These are phyloP conservation scores for Notolepis coatsorum DNA, from an alignment of 2,797 vertebrate genomes.

Conservation along the genomic window DNA sequence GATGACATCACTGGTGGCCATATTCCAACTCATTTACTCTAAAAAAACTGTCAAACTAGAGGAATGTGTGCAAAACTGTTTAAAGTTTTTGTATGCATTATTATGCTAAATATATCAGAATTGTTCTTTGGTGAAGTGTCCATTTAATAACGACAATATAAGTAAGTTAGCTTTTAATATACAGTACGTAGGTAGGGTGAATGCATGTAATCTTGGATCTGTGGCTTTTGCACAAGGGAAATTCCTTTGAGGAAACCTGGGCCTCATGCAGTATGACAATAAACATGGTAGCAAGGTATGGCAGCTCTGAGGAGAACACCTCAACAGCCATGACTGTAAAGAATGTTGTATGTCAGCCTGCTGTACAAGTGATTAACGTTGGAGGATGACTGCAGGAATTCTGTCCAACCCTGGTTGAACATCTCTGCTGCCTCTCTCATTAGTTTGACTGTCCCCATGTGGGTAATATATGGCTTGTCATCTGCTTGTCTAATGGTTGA, in stretches of 20 bases:
- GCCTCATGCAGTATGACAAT: conserved; percentile 52
- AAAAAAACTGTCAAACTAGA: no score
- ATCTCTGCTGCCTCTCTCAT: conserved; percentile 78
- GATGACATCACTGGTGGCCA: no score
- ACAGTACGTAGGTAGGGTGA: no score
- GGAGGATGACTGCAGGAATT: conserved; percentile 58
- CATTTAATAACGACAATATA: no score
- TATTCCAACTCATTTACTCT: no score
- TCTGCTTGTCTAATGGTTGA: conserved; percentile 82
- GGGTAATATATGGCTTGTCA: conserved; percentile 84
- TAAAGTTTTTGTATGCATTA: no score
- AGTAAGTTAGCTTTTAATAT: no score
- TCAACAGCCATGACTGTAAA: conserved; percentile 43
- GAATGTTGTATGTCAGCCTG: conserved; percentile 60
- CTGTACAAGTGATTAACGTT: conserved; percentile 67
- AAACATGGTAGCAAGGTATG: conserved; percentile 31
- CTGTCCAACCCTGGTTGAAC: conserved; percentile 73
- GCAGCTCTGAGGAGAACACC: conserved; percentile 24
- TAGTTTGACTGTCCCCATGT: conserved; percentile 81
- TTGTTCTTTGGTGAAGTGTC: no score
- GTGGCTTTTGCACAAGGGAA: conserved; percentile 54
- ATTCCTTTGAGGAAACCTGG: conserved; percentile 49
- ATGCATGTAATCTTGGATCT: no score
- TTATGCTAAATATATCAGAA: no score
- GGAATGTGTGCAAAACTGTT: no score